Evolutionary conservation across 2,888 invertebrate species (phyloP), one percentile per base, ranked within the genome.

Genomic region (Athalia rosae): DNA sequence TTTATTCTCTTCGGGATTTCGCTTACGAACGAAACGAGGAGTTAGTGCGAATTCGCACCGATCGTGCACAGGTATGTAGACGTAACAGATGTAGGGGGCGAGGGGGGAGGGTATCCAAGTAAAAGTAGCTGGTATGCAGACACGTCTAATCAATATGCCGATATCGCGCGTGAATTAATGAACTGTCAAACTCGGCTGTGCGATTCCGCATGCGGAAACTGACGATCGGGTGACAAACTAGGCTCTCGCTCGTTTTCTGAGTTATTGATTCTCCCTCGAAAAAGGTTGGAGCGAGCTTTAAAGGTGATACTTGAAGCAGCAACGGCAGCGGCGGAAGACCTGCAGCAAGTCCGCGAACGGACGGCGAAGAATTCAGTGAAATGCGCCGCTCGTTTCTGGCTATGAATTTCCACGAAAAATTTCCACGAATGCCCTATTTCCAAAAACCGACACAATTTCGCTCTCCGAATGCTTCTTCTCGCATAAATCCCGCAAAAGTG

Each of bases 231-330:
- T 53, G 67, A 67, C 67, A 50, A 67, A 53, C 28, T 67, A 67
- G 48, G n/a, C 11, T 15, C 48, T 74, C 62, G 59, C 48, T 13
- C 61, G 74, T 61, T 74, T 74, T 74, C 74, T 13, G 61, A 62
- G 74, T 74, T 74, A 74, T 74, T 74, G 74, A 74, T 74, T 62
- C 62, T 74, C 11, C 62, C 61, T 62, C 28, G 28, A 74, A 74
- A 74, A 74, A 59, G 61, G 61, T 61, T 61, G 74, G 11, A 41
- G 74, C 62, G 48, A 5, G 61, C 59, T 43, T 74, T 74, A 74
- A 74, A 74, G 74, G 47, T 74, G 74, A 61, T 61, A 74, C 74
- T 74, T 62, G 48, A 74, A 59, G 61, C 47, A 48, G 47, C 15
- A 9, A 15, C 62, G n/a, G 3, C 0, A 45, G 7, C 47, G 9